Base-by-base conservation (phyloP, 2,888 invertebrate species). In the Epinotia nisella region DNA sequence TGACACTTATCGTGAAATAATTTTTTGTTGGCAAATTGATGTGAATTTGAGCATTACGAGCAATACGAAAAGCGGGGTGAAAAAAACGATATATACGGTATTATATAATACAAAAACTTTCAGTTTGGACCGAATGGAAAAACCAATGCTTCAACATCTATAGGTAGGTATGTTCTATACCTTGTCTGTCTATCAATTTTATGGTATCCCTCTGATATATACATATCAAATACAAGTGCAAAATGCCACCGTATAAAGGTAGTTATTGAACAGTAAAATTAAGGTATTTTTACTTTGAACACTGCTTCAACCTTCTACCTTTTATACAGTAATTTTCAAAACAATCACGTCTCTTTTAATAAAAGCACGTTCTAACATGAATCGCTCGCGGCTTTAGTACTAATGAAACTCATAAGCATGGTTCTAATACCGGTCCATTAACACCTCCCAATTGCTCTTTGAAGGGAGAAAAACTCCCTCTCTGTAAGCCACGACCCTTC, bases 401-500 rank as follows among this genome's bases (percentile, higher is more conserved):
- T 92, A 91, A 91, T 92, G 90, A 90, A 90, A 90, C 86, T 92
- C 89, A 91, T 92, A 90, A 91, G 88, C 88, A 90, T 88, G 89
- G 87, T 80, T 87, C 86, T 91, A 90, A 90, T 87, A 88, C 86
- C 81, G 76, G 80, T 80, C 87, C 86, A 92, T 92, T 92, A 91
- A 87, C 89, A 90, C 86, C 86, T 89, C 87, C 82, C 86, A 88
- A 92, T 90, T 90, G 86, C 85, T 83, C 81, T 87, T 79, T 77
- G 80, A 83, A 86, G 85, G 88, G 86, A 83, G 87, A 89, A 90
- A 88, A 87, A 87, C 82, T 83, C 83, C 87, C 87, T 87, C 80
- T 83, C 79, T 80, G 80, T 81, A 82, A 83, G 80, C 80, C 79
- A 77, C 68, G 76, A 75, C 81, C 79, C 74, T 76, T 66, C 66